Base-by-base conservation (phyloP, 2,113 vertebrate species). In the Chaetodon auriga region DNA sequence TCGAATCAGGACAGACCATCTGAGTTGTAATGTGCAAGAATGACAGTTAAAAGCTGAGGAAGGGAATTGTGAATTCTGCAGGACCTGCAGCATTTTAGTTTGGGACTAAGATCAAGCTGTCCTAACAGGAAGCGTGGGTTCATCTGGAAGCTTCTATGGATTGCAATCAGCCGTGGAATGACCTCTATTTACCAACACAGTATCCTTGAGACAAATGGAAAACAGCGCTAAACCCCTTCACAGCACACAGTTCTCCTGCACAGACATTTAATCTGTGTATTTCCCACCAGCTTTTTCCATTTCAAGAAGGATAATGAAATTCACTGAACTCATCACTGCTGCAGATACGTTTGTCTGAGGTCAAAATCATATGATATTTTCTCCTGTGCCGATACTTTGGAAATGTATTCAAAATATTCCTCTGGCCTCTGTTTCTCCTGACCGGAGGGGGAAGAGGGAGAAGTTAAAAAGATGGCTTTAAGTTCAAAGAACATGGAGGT, bases 231-330 rank as follows among this genome's bases (percentile, higher is more conserved):
- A 41, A 4, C 35, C 57, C 0, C 15, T 57, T 43, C 23, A 21
- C 4, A 12, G 57, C 18, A 15, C 55, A 45, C 65, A 14, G 5
- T 30, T 66, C 15, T n/a, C 30, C 43, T 79, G 41, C 11, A 58
- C 48, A 58, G 23, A 15, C 21, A 21, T 80, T 75, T 69, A 30
- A 63, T 69, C 35, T 21, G 13, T 41, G 4, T 23, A 18, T 57
- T 68, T 68, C 15, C 41, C 0, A 54, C 48, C 35, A 57, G 36
- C 43, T 6, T 30, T 64, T 78, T 64, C 62, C 41, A 66, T 49
- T 66, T 69, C 53, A 60, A 36, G 1, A 84, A 12, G 54, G 25
- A 64, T 63, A 77, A 57, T 73, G 69, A 63, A 77, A 66, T 75
- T 4, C 10, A 10, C 49, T 51, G 23, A 65, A 66, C n/a, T 68